Conservation (phyloP, 2,888 invertebrate species). For the Gortyna flavago region DNA sequence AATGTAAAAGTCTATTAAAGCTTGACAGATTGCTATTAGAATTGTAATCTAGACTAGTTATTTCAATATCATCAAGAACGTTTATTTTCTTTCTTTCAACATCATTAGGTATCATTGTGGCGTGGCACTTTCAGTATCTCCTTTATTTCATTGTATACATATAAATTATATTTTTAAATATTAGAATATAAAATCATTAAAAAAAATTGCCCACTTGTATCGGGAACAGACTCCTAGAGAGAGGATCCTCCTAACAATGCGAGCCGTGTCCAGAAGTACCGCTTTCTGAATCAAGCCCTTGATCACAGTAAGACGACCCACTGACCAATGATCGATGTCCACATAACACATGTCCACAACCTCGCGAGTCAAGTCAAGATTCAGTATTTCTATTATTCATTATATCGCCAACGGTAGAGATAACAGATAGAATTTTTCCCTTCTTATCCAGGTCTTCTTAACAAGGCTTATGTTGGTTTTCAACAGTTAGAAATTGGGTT, state of each 20-base stretch:
- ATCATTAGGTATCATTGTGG: not conserved
- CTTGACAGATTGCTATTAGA: constrained; percentile 25
- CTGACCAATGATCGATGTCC: too few species aligned
- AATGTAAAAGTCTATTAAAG: constrained; percentile 44
- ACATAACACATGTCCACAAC: too few species aligned
- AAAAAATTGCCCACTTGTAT: too few species aligned
- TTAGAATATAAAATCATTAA: too few species aligned
- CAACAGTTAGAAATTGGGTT: not conserved
- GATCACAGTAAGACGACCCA: too few species aligned
- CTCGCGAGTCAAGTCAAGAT: not conserved
- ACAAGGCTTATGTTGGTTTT: not conserved
- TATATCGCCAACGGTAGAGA: not conserved
- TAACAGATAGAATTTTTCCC: not conserved
- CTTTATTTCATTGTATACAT: not conserved
- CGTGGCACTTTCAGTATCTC: not conserved
- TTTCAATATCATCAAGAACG: not conserved
- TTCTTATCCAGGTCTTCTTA: not conserved
- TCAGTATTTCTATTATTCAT: not conserved
- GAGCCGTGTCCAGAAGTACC: too few species aligned
- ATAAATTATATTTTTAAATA: not conserved
- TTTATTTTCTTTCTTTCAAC: not conserved
- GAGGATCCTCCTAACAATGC: too few species aligned
- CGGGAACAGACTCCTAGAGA: too few species aligned
- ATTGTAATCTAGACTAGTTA: constrained; percentile 19
- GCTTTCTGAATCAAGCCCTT: too few species aligned